Evolutionary conservation across 2,888 invertebrate species (phyloP), one percentile per base, ranked within the genome.

Genomic region (Callyntrura guangdongensis): DNA sequence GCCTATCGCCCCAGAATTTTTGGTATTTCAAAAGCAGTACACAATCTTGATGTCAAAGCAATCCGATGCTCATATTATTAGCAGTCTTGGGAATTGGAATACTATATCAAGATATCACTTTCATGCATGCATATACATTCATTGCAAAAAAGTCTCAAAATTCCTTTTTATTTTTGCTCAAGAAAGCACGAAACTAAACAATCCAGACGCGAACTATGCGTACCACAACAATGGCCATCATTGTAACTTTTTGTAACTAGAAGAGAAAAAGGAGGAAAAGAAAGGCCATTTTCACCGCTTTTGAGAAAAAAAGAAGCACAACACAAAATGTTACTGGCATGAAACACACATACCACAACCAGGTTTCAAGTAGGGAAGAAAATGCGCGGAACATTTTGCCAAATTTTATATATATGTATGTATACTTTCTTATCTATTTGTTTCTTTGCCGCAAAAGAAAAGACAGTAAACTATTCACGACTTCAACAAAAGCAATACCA

Each of bases 401-500:
- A 45, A 74, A 47, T 45, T 74, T 53, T 17, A 77, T 53, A 9
- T n/a, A 53, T 17, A 77, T 53, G n/a, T n/a, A 53, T 53, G 8
- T 9, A 5, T 69, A 36, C 45, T 45, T 22, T 69, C 17, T 69
- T 45, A n/a, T 36, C 36, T 36, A 36, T 6, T 36, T 36, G 36
- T 36, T 36, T 36, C 36, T 69, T 69, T 69, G 8, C 36, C 36
- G 69, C 36, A 69, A 69, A 69, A 53, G 11, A 53, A 64, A 45
- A 36, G n/a, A 69, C 67, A 69, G 36, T 45, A 69, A 69, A 69
- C 69, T 69, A 69, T 69, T 69, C 69, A 17, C 36, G 6, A 6
- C 17, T 17, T n/a, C 45, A n/a, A 59, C 17, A 59, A 1, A 53
- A 14, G 14, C 53, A 14, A n/a, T n/a, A n/a, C n/a, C n/a, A n/a